A percentile compares a stretch with the other conserved stretches of the same genome.
These are phyloP conservation scores for Trematomus bernacchii DNA, from an alignment of 2,797 vertebrate genomes.

Conservation along the genomic window DNA sequence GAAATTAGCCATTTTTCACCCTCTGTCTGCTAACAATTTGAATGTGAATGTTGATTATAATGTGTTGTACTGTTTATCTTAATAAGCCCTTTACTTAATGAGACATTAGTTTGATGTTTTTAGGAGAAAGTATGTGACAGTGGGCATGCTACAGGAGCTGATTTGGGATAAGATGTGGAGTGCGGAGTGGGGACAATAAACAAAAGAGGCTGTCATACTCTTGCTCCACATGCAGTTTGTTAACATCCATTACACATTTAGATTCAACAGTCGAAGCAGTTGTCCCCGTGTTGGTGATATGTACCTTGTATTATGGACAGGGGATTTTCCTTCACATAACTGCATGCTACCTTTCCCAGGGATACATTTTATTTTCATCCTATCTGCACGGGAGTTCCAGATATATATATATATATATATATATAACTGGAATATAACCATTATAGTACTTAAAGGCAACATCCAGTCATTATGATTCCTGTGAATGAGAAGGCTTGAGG, in stretches of 20 bases:
- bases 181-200: constrained; percentile 38
- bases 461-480: constrained; percentile 63
- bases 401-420: too few species aligned
- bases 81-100: constrained; percentile 83
- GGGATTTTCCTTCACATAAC: constrained; percentile 11
- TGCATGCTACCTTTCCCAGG: constrained; percentile 11
- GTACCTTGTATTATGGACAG: constrained; percentile 11
- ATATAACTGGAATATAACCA: constrained; percentile 7
- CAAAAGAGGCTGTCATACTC: constrained; percentile 38
- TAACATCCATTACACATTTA: constrained; percentile 30
- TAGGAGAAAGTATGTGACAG: constrained; percentile 56
- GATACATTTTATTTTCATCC: constrained; percentile 19
- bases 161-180: constrained; percentile 50
- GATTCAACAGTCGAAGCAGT: constrained; percentile 27
- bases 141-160: constrained; percentile 70
- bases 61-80: constrained; percentile 66
- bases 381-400: constrained; percentile 18
- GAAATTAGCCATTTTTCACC: constrained; percentile 34
- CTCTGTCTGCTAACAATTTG: constrained; percentile 29
- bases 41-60: constrained; percentile 46
- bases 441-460: constrained; percentile 51
- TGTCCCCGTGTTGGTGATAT: constrained; percentile 8
- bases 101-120: constrained; percentile 56
- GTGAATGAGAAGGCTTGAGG: constrained; percentile 59
- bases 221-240: constrained; percentile 50